phyloP scores from a whole-genome alignment of 2,888 invertebrate species.

The Leptinotarsa tumamoca region DNA sequence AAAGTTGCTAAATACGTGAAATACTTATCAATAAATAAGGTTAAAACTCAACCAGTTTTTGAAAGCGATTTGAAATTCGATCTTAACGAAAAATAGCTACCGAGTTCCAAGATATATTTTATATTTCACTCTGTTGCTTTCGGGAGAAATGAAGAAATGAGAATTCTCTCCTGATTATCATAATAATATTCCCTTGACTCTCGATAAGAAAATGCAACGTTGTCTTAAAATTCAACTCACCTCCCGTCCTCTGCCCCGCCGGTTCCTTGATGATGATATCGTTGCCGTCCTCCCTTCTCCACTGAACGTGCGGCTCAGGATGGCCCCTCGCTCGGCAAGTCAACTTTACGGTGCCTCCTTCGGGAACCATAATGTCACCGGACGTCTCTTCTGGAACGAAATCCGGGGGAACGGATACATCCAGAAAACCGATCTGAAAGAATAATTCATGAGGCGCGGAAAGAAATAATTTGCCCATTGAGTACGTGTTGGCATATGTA shows the following conservation, averaged over 20 bases:
- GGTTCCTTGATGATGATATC: slow-evolving; percentile 83
- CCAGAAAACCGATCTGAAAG: slow-evolving; percentile 82
- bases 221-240: slow-evolving; percentile 48
- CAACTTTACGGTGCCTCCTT: slow-evolving; percentile 79
- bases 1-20: too few species aligned
- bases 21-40: too few species aligned
- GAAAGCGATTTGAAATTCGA: too few species aligned
- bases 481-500: background rate
- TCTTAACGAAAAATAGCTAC: too few species aligned
- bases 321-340: slow-evolving; percentile 82
- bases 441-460: slow-evolving; percentile 11
- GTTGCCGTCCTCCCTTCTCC: slow-evolving; percentile 86
- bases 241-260: slow-evolving; percentile 67
- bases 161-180: too few species aligned
- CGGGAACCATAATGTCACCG: slow-evolving; percentile 89
- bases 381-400: slow-evolving; percentile 88
- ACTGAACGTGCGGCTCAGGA: slow-evolving; percentile 83
- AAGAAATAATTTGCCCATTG: slow-evolving; percentile 2
- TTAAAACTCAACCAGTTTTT: too few species aligned
- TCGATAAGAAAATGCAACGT: too few species aligned
- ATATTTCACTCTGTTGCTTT: too few species aligned
- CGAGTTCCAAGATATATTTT: too few species aligned
- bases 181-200: too few species aligned
- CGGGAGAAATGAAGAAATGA: too few species aligned
- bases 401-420: slow-evolving; percentile 92